Evolutionary conservation across 2,888 invertebrate genomes (phyloP).

Genomic region (Anodontia alba): DNA sequence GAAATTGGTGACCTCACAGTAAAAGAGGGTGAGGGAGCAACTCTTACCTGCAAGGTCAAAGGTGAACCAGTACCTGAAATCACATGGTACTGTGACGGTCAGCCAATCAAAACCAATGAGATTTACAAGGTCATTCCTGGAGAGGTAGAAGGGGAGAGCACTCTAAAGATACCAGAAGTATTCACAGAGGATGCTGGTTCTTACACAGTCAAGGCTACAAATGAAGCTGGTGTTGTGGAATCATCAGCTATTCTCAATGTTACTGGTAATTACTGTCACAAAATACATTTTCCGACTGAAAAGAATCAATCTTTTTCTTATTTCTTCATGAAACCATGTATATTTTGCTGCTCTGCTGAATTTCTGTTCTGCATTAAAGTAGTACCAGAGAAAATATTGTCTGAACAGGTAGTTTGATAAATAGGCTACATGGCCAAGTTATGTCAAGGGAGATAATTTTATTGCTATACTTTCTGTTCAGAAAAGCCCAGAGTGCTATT

Average conservation of each 20-base stretch:
- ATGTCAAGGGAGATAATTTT: too few species aligned
- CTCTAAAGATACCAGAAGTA: slow-evolving; percentile 89
- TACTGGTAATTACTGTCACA: slow-evolving; percentile 41
- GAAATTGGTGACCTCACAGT: slow-evolving; percentile 74
- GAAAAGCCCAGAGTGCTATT: too few species aligned
- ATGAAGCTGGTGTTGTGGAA: slow-evolving; percentile 90
- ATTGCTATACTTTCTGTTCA: too few species aligned
- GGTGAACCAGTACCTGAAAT: slow-evolving; percentile 86
- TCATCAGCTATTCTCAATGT: slow-evolving; percentile 91
- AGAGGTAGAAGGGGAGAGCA: slow-evolving; percentile 81
- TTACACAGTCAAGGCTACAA: slow-evolving; percentile 91
- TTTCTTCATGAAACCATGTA: too few species aligned
- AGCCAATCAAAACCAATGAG: slow-evolving; percentile 87
- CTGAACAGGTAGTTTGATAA: too few species aligned
- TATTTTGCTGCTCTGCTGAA: too few species aligned
- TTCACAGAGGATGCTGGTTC: slow-evolving; percentile 90
- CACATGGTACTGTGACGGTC: slow-evolving; percentile 93
- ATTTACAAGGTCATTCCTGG: slow-evolving; percentile 87
- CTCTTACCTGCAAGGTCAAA: slow-evolving; percentile 82
- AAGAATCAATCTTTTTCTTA: too few species aligned
- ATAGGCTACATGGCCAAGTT: too few species aligned
- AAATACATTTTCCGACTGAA: too few species aligned
- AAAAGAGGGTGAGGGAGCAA: slow-evolving; percentile 79
- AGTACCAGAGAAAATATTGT: too few species aligned
- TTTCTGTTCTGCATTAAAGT: too few species aligned